phyloP scores from a whole-genome alignment of 1,140 invertebrate genomes.

The Hycleus cichorii region DNA sequence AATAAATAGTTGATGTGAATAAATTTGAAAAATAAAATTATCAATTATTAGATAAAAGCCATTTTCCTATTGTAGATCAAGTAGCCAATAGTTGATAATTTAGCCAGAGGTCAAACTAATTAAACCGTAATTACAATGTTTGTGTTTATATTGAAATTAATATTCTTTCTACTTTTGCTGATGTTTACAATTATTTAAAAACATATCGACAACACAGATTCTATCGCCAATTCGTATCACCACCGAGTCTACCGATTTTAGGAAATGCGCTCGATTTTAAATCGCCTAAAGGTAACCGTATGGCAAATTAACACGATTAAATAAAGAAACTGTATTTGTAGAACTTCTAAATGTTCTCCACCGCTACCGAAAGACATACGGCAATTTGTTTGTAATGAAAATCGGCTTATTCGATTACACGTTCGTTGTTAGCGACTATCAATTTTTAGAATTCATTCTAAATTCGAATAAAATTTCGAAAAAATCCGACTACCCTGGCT shows the following conservation, averaged over 20 bases:
- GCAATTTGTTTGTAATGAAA: not conserved
- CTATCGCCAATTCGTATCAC: too few species aligned
- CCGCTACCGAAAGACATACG: not conserved
- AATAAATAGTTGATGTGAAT: too few species aligned
- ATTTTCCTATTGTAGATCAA: too few species aligned
- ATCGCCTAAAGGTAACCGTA: not conserved
- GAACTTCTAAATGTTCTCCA: not conserved
- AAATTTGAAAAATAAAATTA: too few species aligned
- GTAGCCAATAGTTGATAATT: too few species aligned
- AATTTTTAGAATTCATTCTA: conserved; percentile 5
- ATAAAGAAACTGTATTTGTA: not conserved
- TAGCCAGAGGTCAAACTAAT: too few species aligned
- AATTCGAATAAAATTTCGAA: not conserved
- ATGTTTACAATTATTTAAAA: too few species aligned
- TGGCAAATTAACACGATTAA: not conserved
- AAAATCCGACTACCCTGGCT: not conserved
- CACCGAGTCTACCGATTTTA: not conserved
- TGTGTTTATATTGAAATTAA: too few species aligned
- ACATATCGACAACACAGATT: too few species aligned
- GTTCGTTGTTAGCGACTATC: not conserved
- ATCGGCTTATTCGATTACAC: not conserved
- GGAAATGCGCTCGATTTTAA: not conserved
- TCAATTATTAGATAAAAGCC: too few species aligned
- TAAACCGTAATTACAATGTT: too few species aligned
- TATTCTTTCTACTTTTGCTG: too few species aligned